Percentiles rank a stretch among this genome's conserved stretches.
These are phyloP conservation scores for Takifugu rubripes DNA, from an alignment of 2,797 vertebrate genomes.

Conservation along the genomic window DNA sequence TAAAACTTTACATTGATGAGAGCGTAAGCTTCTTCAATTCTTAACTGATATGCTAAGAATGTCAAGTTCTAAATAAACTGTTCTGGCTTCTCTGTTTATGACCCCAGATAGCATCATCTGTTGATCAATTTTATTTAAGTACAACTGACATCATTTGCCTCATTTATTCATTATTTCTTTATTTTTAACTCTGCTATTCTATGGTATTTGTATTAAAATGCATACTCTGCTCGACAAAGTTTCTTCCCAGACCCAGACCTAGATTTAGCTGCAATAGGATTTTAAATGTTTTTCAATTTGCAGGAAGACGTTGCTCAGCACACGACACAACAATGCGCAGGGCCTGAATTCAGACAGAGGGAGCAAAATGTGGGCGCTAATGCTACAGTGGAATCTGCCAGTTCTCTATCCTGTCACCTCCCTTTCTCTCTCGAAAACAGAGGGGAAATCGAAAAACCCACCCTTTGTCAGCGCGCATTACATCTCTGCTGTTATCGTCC, in stretches of 20 bases:
- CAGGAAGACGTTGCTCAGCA: slow-evolving; percentile 4
- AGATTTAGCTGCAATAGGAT: slow-evolving; percentile 1
- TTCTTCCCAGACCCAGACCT: not conserved
- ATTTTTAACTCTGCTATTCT: no score
- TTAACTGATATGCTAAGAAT: no score
- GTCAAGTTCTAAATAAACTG: no score
- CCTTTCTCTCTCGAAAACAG: slow-evolving; percentile 52
- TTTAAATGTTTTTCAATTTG: slow-evolving; percentile 13
- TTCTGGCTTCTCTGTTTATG: no score
- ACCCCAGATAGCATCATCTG: no score
- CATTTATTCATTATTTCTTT: no score
- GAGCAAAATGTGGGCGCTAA: slow-evolving; percentile 35
- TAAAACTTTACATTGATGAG: no score
- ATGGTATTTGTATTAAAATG: not conserved
- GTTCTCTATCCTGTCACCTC: slow-evolving; percentile 51
- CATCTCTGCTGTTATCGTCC: slow-evolving; percentile 59
- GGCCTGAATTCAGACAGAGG: slow-evolving; percentile 29
- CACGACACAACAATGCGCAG: slow-evolving; percentile 12
- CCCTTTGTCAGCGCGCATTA: slow-evolving; percentile 65
- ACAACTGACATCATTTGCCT: no score
- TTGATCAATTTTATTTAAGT: no score
- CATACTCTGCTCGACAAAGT: not conserved
- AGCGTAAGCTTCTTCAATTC: no score
- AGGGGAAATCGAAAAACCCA: slow-evolving; percentile 53
- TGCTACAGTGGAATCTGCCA: slow-evolving; percentile 44